Evolutionary conservation across 2,113 vertebrate genomes (phyloP).

Genomic region (Vulpes ferrilata): DNA sequence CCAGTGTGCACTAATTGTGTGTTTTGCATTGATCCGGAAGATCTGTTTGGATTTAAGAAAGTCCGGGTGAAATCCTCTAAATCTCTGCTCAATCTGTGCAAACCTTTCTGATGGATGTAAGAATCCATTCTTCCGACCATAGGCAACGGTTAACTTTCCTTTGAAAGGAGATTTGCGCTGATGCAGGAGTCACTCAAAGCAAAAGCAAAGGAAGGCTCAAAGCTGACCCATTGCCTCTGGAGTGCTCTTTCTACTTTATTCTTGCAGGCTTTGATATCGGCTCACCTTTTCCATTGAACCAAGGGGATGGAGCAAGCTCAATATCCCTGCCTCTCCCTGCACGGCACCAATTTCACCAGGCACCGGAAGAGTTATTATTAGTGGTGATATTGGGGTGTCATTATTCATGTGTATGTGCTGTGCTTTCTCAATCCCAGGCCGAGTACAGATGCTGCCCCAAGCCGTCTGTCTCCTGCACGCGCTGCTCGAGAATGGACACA

Average conservation of each 20-base stretch:
- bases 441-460: constrained; percentile 96
- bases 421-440: constrained; percentile 88
- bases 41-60: not conserved
- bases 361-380: not conserved
- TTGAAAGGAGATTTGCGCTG: not conserved
- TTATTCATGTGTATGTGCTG: not conserved
- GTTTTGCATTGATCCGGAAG: not conserved
- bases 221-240: not conserved
- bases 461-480: constrained; percentile 95
- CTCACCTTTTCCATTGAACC: not conserved
- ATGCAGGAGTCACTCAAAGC: not conserved
- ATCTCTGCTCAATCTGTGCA: not conserved
- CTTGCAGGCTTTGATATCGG: not conserved
- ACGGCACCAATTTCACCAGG: not conserved
- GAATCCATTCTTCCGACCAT: not conserved
- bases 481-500: constrained; percentile 95
- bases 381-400: rapidly evolving
- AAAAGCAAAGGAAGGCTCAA: not conserved
- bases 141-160: not conserved
- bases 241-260: not conserved
- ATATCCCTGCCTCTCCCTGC: rapidly evolving
- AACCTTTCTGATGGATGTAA: not conserved
- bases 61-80: constrained; percentile 11
- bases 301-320: not conserved
- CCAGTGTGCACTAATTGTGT: not conserved